Percentiles rank a stretch among this genome's conserved stretches.
These are phyloP conservation scores for Carcharodon carcharias DNA, from an alignment of 2,797 vertebrate genomes.

Conservation along the genomic window DNA sequence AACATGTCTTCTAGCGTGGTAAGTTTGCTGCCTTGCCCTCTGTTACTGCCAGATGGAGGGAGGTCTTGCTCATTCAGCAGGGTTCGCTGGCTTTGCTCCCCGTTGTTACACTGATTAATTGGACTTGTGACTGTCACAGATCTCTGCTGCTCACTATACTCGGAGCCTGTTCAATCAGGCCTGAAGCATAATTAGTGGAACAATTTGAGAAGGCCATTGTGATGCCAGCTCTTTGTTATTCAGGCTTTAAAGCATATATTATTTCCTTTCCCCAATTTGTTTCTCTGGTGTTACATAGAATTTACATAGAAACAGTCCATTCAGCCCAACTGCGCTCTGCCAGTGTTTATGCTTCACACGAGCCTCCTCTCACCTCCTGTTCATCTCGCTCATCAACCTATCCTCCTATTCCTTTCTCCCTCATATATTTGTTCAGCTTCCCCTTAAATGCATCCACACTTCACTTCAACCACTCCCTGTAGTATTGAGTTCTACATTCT, in stretches of 20 bases:
- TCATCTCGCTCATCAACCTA: neutral
- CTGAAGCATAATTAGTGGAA: neutral
- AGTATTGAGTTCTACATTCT: neutral
- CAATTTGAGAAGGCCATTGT: neutral
- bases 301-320: neutral
- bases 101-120: neutral
- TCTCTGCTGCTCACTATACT: neutral
- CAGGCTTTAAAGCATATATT: neutral
- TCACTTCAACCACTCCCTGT: neutral
- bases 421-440: neutral
- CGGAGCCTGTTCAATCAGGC: neutral
- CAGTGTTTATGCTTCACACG: too few species aligned
- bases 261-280: neutral
- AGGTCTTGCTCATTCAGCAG: neutral
- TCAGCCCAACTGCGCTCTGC: neutral
- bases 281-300: neutral
- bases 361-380: neutral
- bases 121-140: neutral
- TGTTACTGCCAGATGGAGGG: neutral
- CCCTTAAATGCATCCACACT: too few species aligned
- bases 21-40: neutral
- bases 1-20: neutral
- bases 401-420: neutral
- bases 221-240: neutral
- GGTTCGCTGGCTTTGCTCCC: neutral